These are phyloP conservation scores for Pollenia angustigena DNA, from an alignment of 2,888 invertebrate species.

Conservation along the genomic window DNA sequence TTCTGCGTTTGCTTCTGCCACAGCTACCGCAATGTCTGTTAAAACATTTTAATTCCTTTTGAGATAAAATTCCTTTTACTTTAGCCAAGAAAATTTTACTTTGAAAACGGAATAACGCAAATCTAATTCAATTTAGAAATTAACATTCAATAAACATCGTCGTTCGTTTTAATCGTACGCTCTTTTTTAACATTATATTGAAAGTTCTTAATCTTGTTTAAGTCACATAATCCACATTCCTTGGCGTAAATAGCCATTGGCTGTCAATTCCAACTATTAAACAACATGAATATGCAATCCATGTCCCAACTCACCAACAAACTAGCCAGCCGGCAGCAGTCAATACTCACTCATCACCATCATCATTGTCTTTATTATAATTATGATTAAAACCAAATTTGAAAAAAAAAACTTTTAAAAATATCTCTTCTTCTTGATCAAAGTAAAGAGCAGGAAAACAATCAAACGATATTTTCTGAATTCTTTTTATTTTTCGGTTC, in stretches of 20 bases:
- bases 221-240: slow-evolving; percentile 64
- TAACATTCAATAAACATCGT: slow-evolving; percentile 51
- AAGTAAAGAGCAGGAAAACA: slow-evolving; percentile 1
- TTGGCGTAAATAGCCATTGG: slow-evolving; percentile 55
- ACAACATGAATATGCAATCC: slow-evolving; percentile 61
- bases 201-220: slow-evolving; percentile 61
- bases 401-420: slow-evolving; percentile 24
- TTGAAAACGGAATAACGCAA: background rate
- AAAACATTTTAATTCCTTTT: background rate
- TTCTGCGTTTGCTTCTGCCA: too few relatives aligned
- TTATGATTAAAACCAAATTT: slow-evolving; percentile 58
- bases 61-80: slow-evolving; percentile 21
- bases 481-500: slow-evolving; percentile 14
- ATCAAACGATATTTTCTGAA: slow-evolving; percentile 41
- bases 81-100: background rate
- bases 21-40: background rate
- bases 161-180: slow-evolving; percentile 15
- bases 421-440: slow-evolving; percentile 49
- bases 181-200: slow-evolving; percentile 31
- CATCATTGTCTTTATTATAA: slow-evolving; percentile 32
- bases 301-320: slow-evolving; percentile 29
- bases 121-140: slow-evolving; percentile 51
- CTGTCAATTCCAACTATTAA: slow-evolving; percentile 50
- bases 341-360: slow-evolving; percentile 38
- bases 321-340: slow-evolving; percentile 12